Evolutionary conservation across 2,888 invertebrate genomes (phyloP).

Genomic region (Darwinula stevensoni): DNA sequence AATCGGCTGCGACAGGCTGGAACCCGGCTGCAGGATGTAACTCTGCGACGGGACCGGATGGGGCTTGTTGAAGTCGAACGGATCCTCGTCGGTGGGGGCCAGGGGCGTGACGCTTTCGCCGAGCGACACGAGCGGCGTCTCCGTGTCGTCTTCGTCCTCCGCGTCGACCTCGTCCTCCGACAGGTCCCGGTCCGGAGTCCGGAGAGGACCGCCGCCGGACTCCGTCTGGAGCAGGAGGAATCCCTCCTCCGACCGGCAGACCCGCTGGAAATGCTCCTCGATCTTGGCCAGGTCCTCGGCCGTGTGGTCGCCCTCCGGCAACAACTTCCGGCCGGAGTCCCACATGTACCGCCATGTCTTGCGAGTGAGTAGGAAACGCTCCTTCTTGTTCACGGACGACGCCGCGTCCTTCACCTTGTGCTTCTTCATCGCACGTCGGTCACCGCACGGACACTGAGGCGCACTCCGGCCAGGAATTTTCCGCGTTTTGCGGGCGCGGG

Average conservation of each 20-base stretch:
- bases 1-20: not conserved
- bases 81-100: too few species aligned
- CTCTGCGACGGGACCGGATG: too few species aligned
- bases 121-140: not conserved
- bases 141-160: constrained; percentile 33
- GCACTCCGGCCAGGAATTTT: too few species aligned
- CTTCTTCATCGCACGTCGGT: too few species aligned
- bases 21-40: not conserved
- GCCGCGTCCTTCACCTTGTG: too few species aligned
- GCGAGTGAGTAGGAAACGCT: constrained; percentile 56
- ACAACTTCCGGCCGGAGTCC: constrained; percentile 54
- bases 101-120: too few species aligned
- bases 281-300: constrained; percentile 42
- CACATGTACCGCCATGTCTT: constrained; percentile 80
- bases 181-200: too few species aligned
- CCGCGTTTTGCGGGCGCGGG: too few species aligned
- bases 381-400: constrained; percentile 17
- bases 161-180: constrained; percentile 31
- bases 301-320: constrained; percentile 21
- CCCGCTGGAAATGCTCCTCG: constrained; percentile 53
- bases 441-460: too few species aligned
- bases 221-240: constrained; percentile 25
- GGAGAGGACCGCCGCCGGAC: too few species aligned
- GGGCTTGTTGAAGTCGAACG: too few species aligned
- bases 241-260: constrained; percentile 41